These are phyloP conservation scores for Drosophila quinaria DNA, from an alignment of 2,888 invertebrate genomes.

Conservation along the genomic window DNA sequence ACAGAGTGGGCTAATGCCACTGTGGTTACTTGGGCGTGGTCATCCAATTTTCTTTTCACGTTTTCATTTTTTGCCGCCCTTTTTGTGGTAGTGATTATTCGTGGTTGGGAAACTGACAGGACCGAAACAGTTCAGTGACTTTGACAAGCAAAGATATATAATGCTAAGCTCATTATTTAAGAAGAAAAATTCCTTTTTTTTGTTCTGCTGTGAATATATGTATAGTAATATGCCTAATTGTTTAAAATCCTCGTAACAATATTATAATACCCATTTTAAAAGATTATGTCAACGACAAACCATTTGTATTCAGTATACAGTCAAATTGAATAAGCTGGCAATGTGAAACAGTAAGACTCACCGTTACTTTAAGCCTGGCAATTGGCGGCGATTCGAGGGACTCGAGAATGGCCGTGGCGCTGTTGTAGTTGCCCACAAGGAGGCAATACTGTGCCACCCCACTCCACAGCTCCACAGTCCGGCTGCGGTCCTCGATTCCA, in stretches of 20 bases:
- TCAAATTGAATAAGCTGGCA: neutral
- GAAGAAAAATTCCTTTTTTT: too few species aligned
- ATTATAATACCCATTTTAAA: too few species aligned
- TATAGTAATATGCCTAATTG: neutral
- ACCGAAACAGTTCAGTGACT: neutral
- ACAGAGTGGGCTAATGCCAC: conserved; percentile 45
- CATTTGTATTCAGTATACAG: neutral
- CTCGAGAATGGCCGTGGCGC: conserved; percentile 85
- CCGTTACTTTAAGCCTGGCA: conserved; percentile 85
- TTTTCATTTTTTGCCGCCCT: conserved; percentile 6
- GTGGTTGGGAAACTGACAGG: neutral
- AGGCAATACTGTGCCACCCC: conserved; percentile 86
- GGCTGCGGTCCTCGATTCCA: conserved; percentile 84
- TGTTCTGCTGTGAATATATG: neutral
- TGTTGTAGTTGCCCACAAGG: conserved; percentile 86
- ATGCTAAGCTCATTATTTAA: neutral
- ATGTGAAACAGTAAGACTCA: conserved; percentile 67
- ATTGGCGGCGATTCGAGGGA: conserved; percentile 85
- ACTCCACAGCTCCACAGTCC: conserved; percentile 85
- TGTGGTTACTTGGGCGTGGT: conserved; percentile 59
- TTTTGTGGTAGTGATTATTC: neutral
- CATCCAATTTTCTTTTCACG: conserved; percentile 22
- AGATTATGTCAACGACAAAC: too few species aligned
- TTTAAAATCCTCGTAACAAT: neutral
- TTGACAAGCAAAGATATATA: conserved; percentile 11